A percentile compares a stretch with the other conserved stretches of the same genome.
These are phyloP conservation scores for Helicolenus hilgendorfi DNA, from an alignment of 2,797 vertebrate genomes.

Conservation along the genomic window DNA sequence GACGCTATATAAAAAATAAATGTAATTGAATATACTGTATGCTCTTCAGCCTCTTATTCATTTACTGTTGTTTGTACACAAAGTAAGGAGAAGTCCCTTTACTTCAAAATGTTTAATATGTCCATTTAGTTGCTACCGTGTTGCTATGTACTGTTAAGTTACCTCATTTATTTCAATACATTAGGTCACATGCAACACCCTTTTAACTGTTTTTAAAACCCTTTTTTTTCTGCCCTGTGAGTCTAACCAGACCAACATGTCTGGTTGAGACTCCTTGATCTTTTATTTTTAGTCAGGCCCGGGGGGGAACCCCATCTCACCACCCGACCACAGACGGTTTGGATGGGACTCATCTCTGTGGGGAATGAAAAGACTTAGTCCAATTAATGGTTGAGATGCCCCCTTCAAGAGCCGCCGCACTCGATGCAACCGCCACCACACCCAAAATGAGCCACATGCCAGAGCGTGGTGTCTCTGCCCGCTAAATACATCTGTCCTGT, in stretches of 20 bases:
- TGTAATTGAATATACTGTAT: no score
- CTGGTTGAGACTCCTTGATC: conserved; percentile 69
- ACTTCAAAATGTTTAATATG: background rate
- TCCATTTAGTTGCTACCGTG: background rate
- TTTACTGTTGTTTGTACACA: background rate
- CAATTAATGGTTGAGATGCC: conserved; percentile 76
- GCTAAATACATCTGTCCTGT: conserved; percentile 40
- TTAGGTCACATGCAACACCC: conserved; percentile 33
- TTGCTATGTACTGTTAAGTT: background rate
- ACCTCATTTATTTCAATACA: conserved; percentile 10
- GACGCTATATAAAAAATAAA: no score
- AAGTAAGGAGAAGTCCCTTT: background rate
- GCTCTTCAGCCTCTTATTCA: background rate
- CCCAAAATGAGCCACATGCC: conserved; percentile 54
- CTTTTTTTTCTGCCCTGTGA: conserved; percentile 23
- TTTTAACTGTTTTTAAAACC: conserved; percentile 15
- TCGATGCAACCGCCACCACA: conserved; percentile 54
- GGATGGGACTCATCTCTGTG: conserved; percentile 65
- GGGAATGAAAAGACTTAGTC: conserved; percentile 65
- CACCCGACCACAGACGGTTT: conserved; percentile 63
- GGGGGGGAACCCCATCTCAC: conserved; percentile 38
- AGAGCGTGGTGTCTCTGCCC: conserved; percentile 30
- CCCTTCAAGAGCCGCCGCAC: conserved; percentile 54
- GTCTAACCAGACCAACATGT: conserved; percentile 70
- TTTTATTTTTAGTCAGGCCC: conserved; percentile 77